A percentile compares a stretch with the other conserved stretches of the same genome.
phyloP scores from a whole-genome alignment of 2,888 invertebrate species.

The Mesodorylaimus sp. region DNA sequence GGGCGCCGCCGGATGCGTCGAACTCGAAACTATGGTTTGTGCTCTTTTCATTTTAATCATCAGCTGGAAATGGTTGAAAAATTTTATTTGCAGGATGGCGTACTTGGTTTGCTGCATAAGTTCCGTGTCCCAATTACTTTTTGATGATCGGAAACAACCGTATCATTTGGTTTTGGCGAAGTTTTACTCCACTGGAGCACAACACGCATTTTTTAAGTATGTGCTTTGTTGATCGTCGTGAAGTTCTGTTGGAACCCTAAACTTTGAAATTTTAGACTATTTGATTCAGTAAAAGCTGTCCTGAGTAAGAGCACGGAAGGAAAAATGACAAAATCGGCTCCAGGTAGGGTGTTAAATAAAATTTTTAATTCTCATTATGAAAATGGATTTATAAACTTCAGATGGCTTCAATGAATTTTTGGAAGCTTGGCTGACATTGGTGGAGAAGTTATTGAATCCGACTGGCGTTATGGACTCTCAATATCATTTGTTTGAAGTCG shows the following conservation, averaged over 20 bases:
- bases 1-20: constrained; percentile 1
- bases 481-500: constrained; percentile 33
- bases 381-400: constrained; percentile 8
- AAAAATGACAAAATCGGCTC: no score
- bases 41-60: not conserved
- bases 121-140: constrained; percentile 62
- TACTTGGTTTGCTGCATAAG: constrained; percentile 64
- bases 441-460: constrained; percentile 67
- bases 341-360: no score
- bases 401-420: constrained; percentile 61
- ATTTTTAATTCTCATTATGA: no score
- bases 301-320: no score
- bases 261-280: no score
- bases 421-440: constrained; percentile 58
- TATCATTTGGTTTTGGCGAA: constrained; percentile 66
- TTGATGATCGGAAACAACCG: constrained; percentile 63
- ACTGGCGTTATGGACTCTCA: constrained; percentile 59
- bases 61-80: not conserved
- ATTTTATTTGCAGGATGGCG: constrained; percentile 43
- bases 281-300: no score
- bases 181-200: constrained; percentile 53
- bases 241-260: constrained; percentile 3
- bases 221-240: constrained; percentile 11
- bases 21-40: not conserved
- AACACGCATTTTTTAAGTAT: constrained; percentile 46